These are phyloP conservation scores for Paguma larvata DNA, from an alignment of 2,797 vertebrate genomes.

Conservation along the genomic window DNA sequence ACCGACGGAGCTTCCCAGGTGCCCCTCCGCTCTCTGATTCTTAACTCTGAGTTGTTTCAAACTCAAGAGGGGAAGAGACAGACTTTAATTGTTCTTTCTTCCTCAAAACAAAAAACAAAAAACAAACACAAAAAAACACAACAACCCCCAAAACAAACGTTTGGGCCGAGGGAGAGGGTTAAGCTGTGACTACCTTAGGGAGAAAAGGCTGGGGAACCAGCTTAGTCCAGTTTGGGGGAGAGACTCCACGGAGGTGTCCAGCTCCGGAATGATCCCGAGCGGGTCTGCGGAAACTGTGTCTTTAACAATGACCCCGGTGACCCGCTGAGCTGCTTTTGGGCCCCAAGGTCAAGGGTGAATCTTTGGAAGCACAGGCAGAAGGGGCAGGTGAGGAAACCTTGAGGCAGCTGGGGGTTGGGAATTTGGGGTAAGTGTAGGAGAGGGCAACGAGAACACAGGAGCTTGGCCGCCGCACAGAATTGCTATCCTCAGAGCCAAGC, in stretches of 20 bases:
- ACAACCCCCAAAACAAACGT: not conserved
- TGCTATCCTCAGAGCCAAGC: not conserved
- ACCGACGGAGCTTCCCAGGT: too few relatives aligned
- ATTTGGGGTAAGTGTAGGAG: not conserved
- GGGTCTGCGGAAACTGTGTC: not conserved
- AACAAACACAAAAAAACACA: too few relatives aligned
- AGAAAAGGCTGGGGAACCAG: not conserved
- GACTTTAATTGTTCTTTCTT: not conserved
- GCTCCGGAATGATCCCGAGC: not conserved
- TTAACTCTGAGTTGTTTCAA: not conserved
- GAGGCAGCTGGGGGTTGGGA: too few relatives aligned
- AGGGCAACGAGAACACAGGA: not conserved
- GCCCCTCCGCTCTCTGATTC: not conserved
- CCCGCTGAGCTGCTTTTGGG: not conserved
- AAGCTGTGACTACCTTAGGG: not conserved
- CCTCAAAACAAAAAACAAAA: not conserved
- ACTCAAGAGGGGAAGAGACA: not conserved
- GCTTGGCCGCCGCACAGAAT: not conserved
- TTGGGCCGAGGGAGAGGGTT: not conserved
- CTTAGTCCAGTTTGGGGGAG: too few relatives aligned
- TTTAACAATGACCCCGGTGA: not conserved
- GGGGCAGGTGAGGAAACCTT: not conserved
- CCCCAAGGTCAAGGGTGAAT: not conserved
- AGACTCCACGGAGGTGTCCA: not conserved
- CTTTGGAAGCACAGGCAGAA: accelerated